Conservation (phyloP, 2,888 invertebrate species). For the Schizaphis graminum region DNA sequence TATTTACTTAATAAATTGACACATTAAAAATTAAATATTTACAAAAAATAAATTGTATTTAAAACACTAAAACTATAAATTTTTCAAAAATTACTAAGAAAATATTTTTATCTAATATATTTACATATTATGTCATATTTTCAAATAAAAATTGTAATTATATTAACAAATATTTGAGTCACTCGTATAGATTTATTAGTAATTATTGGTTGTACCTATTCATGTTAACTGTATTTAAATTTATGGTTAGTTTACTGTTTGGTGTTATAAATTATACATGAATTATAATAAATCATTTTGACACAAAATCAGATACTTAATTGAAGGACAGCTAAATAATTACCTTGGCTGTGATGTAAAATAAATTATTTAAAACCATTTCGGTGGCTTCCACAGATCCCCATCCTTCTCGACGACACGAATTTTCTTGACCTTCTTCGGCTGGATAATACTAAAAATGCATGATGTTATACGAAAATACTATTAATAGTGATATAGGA, state of each 20-base stretch:
- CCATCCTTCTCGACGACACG: conserved; percentile 89
- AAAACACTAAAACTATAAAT: not conserved
- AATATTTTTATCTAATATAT: not conserved
- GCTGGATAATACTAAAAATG: conserved; percentile 76
- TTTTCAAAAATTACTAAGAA: not conserved
- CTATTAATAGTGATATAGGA: not conserved
- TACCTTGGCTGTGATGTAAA: conserved; percentile 97
- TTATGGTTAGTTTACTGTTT: not conserved
- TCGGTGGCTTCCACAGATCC: conserved; percentile 99
- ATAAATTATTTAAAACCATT: conserved; percentile 98
- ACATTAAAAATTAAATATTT: not conserved
- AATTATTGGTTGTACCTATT: not conserved
- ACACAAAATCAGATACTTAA: not conserved
- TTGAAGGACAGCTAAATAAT: conserved; percentile 31
- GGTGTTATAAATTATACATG: not conserved
- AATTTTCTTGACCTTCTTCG: conserved; percentile 77
- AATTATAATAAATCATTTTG: not conserved
- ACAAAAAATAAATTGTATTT: not conserved
- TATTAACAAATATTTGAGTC: not conserved
- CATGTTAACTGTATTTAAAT: not conserved
- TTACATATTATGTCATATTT: not conserved
- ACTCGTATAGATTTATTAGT: not conserved
- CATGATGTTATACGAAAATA: not conserved
- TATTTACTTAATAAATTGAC: not conserved
- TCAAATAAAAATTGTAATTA: not conserved